These are phyloP conservation scores for Lepidocolaptes lacrymiger DNA, from an alignment of 2,797 vertebrate species.

Conservation along the genomic window DNA sequence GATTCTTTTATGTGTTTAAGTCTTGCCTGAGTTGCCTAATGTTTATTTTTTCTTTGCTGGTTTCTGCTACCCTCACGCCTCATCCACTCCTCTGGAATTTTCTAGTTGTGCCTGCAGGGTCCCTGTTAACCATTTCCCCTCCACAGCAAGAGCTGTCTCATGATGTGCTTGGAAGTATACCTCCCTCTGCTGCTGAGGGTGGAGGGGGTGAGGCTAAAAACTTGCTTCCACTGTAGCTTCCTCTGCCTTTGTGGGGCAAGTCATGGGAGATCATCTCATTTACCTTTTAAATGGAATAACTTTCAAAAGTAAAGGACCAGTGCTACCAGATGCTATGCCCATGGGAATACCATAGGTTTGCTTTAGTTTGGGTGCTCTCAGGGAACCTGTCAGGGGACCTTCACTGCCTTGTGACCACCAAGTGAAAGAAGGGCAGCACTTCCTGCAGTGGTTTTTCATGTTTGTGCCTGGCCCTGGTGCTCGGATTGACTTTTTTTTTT, in stretches of 20 bases:
- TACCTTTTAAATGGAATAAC: not conserved
- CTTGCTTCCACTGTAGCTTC: not conserved
- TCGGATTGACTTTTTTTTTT: not conserved
- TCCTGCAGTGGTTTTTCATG: not conserved
- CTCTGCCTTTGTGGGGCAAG: not conserved
- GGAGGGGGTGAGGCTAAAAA: not conserved
- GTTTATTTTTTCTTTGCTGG: not conserved
- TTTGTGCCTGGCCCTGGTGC: not conserved
- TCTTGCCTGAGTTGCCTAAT: not conserved
- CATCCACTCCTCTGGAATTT: not conserved
- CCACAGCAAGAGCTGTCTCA: fast-evolving
- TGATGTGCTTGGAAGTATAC: not conserved
- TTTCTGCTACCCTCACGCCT: not conserved
- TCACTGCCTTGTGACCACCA: not conserved
- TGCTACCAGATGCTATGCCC: not conserved
- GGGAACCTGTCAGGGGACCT: not conserved
- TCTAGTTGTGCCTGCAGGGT: not conserved
- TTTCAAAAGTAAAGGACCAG: not conserved
- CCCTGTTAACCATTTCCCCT: not conserved
- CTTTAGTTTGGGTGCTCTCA: not conserved
- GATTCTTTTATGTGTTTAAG: not conserved
- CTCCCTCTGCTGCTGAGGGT: not conserved
- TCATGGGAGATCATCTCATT: not conserved
- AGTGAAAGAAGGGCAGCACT: fast-evolving
- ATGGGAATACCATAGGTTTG: fast-evolving